Percentiles rank a stretch among this genome's conserved stretches.
phyloP scores from a whole-genome alignment of 2,797 vertebrate genomes.

The Chloroceryle inda region DNA sequence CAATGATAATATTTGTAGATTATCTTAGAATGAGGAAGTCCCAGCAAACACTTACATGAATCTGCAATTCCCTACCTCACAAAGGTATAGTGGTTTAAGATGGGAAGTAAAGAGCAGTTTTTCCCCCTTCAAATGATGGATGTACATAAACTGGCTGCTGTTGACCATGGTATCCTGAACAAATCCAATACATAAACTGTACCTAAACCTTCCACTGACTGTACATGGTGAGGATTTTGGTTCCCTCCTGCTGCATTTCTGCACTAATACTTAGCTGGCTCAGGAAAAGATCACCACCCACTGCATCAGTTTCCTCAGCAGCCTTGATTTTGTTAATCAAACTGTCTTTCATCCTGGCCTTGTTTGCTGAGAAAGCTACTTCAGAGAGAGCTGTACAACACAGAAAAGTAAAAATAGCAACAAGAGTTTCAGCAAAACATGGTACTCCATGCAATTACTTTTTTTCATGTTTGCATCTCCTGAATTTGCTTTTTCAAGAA shows the following conservation, averaged over 20 bases:
- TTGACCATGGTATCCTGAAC: not conserved
- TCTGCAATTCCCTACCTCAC: not conserved
- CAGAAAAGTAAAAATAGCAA: conserved; percentile 57
- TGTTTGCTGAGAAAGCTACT: conserved; percentile 56
- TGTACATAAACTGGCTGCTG: not conserved
- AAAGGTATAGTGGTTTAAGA: not conserved
- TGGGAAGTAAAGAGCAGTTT: not conserved
- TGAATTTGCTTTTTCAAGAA: conserved; percentile 10
- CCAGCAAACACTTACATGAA: not conserved
- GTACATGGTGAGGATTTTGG: not conserved
- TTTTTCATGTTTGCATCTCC: conserved; percentile 3
- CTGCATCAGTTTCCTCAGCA: conserved; percentile 39
- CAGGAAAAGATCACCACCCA: not conserved
- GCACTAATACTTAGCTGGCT: not conserved
- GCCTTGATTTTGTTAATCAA: conserved; percentile 62
- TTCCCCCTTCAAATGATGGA: not conserved
- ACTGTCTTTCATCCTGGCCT: conserved; percentile 54
- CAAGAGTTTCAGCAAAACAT: conserved; percentile 44
- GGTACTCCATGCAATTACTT: not conserved
- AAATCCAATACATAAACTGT: not conserved
- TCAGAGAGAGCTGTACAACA: conserved; percentile 31
- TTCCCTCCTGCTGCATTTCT: not conserved
- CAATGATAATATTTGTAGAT: not conserved
- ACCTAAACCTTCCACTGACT: not conserved
- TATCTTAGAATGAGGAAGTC: not conserved